Base-by-base conservation (phyloP, 2,113 vertebrate genomes). In the Seriola aureovittata region DNA sequence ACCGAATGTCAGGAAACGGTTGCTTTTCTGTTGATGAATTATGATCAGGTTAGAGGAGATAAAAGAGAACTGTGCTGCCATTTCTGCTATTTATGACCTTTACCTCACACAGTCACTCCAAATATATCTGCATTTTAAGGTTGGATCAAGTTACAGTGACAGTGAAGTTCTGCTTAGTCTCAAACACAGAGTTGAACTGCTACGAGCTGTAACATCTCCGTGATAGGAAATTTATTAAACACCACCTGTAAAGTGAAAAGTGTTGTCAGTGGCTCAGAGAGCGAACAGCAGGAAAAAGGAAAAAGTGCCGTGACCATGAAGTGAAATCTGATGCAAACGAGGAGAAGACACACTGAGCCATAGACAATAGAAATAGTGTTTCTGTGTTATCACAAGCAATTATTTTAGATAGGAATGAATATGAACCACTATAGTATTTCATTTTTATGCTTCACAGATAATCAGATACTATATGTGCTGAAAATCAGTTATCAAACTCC, bases 261-360 rank as follows among this genome's bases (percentile, higher is more conserved):
- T 25, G 21, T 10, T 29, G n/a, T 50, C 23, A 54, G 50, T 19
- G 3, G 1, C 4, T 12, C 25, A 21, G 16, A 29, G 52, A 38
- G 36, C 21, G 13, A 74, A 17, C 48, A 72, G 52, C 10, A 85
- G 82, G 85, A 80, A 91, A 58, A 83, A 70, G 84, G 79, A 81
- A 89, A 82, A 72, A 63, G 69, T 40, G 0, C 2, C 14, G 13
- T 5, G 29, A 12, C 50, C 21, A 13, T 82, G 66, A 64, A 55
- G 46, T 32, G 7, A 79, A 78, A 76, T 87, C 67, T 71, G 48
- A 89, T 77, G 75, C 78, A 74, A 65, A 84, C 19, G 50, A 78
- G 80, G 48, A 55, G 12, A 29, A 77, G 46, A 72, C 23, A 34
- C 5, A 3, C 63, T 11, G 25, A 50, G 29, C 46, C 17, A 76